Evolutionary conservation across 2,888 invertebrate genomes (phyloP), one percentile per base, ranked within the genome.

Genomic region (Drosophila rellima): DNA sequence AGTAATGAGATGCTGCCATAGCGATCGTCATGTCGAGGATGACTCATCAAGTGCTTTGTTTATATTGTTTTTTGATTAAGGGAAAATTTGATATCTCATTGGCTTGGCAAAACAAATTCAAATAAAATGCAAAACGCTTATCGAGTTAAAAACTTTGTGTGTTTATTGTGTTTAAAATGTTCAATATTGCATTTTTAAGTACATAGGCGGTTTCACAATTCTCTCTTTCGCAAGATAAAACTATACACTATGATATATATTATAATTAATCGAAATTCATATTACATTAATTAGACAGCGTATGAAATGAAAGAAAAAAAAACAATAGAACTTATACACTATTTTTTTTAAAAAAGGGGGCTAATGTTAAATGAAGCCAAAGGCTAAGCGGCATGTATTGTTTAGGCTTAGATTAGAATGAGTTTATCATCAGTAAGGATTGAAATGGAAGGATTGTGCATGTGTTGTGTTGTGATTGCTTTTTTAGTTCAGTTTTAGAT

Each of bases 121-220:
- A 48, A 39, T 26, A 18, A 57, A 47, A 37, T 39, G 13, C 26
- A 57, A 33, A 45, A 45, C 35, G 18, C 37, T 54, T 42, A 33
- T 72, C 55, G 64, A 86, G 86, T 86, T 86, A 88, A 86, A 85
- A 80, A 81, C 69, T 69, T 63, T 55, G 55, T 54, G n/a, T 68
- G 37, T 82, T 82, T 85, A 81, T 81, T 79, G 26, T 63, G 51
- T 76, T 72, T 72, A 74, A 72, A 81, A 73, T 77, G 51, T 78
- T 78, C 67, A 74, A 61, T 79, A 74, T 71, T 68, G 64, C 57
- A 67, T 71, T 56, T 54, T 65, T 85, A 85, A 88, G 82, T 85
- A 88, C 80, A 83, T 75, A 50, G 47, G 71, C 74, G 51, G 71
- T 44, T 74, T 63, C 57, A 70, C 64, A 55, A 54, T 57, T 65